These are phyloP conservation scores for Typhlichthys subterraneus DNA, from an alignment of 2,797 vertebrate species.

Conservation along the genomic window DNA sequence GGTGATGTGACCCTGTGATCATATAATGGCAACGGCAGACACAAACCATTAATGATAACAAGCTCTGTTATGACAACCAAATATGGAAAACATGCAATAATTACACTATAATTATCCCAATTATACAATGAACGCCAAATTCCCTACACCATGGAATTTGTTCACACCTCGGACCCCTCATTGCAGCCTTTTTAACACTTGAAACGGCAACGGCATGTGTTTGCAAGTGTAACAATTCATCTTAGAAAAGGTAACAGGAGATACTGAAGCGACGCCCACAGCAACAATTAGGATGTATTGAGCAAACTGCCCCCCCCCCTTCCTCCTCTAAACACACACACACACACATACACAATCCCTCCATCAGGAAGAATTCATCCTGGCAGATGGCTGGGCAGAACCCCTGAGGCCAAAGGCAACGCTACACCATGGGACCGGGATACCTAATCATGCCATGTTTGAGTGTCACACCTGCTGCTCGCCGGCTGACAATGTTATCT, in stretches of 20 bases:
- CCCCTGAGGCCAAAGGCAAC: conserved; percentile 75
- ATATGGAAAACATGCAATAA: not conserved
- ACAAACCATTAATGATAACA: not conserved
- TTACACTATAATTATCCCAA: too few species aligned
- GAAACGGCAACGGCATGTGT: conserved; percentile 39
- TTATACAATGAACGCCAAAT: not conserved
- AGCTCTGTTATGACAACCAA: not conserved
- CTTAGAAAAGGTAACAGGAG: conserved; percentile 65
- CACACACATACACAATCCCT: conserved; percentile 3
- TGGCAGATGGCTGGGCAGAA: conserved; percentile 79
- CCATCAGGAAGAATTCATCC: conserved; percentile 66
- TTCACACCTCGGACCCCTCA: not conserved
- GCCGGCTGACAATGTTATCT: conserved; percentile 78
- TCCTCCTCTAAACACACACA: not conserved
- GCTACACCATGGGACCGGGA: conserved; percentile 84
- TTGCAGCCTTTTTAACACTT: conserved; percentile 22
- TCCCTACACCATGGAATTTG: not conserved
- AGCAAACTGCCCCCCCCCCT: conserved; percentile 8
- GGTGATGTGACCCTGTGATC: too few species aligned
- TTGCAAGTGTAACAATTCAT: conserved; percentile 57
- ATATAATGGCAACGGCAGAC: too few species aligned
- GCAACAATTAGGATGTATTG: conserved; percentile 61
- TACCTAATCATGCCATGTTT: conserved; percentile 77
- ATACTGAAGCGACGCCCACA: conserved; percentile 66
- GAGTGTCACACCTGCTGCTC: conserved; percentile 82